These are phyloP conservation scores for Lycia hirtaria DNA, from an alignment of 2,888 invertebrate species.

Conservation along the genomic window DNA sequence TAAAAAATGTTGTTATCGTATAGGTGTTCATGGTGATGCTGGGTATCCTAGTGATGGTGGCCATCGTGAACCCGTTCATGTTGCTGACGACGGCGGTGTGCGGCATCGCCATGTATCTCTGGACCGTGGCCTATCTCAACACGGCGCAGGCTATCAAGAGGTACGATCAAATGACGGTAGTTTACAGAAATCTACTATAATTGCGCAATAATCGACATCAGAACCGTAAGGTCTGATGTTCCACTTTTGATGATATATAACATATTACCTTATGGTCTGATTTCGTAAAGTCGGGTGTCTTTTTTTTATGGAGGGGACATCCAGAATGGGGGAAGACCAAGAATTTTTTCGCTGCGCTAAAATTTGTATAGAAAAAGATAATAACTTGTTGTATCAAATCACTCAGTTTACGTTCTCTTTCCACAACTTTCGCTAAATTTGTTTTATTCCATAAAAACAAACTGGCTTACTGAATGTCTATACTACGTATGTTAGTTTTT, in stretches of 20 bases:
- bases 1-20: constrained; percentile 33
- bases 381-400: too few species aligned
- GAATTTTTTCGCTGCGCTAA: too few species aligned
- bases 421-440: not conserved
- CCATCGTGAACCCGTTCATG: constrained; percentile 89
- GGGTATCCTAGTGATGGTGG: constrained; percentile 90
- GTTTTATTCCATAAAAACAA: not conserved
- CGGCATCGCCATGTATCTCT: constrained; percentile 86
- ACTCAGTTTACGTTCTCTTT: not conserved
- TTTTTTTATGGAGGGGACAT: too few species aligned
- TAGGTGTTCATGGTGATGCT: constrained; percentile 89
- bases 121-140: constrained; percentile 88
- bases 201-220: too few species aligned
- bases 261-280: too few species aligned
- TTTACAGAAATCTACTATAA: too few species aligned
- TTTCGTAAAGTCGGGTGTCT: too few species aligned
- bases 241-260: too few species aligned
- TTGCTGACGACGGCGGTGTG: constrained; percentile 87
- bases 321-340: too few species aligned
- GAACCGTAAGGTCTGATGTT: too few species aligned
- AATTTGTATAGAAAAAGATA: too few species aligned
- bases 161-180: too few species aligned
- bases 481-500: not conserved
- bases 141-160: constrained; percentile 91
- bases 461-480: not conserved